phyloP scores from a whole-genome alignment of 2,888 invertebrate genomes.

The Spilosoma lubricipeda region DNA sequence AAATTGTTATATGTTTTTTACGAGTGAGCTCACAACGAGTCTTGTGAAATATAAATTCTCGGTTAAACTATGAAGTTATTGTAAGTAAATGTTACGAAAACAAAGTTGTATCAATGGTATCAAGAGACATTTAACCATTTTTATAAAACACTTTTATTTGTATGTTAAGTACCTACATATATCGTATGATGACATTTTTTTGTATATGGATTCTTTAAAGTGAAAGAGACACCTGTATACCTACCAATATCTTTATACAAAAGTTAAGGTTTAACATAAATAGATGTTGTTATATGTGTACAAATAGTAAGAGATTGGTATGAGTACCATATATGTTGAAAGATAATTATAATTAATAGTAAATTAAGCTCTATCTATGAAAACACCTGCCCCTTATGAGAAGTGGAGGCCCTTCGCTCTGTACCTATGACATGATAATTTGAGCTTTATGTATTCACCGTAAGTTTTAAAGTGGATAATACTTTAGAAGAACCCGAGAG shows the following conservation, averaged over 20 bases:
- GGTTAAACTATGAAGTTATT: neutral
- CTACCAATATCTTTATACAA: neutral
- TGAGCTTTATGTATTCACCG: slow-evolving; percentile 22
- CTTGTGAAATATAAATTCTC: neutral
- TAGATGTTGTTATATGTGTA: slow-evolving; percentile 6
- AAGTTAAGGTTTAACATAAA: neutral
- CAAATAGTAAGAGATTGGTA: slow-evolving; percentile 41
- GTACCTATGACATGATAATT: slow-evolving; percentile 16
- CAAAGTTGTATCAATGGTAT: neutral
- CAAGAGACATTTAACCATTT: neutral
- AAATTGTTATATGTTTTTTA: slow-evolving; percentile 22
- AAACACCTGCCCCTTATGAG: slow-evolving; percentile 47
- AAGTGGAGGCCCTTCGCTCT: slow-evolving; percentile 35
- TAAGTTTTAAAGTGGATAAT: slow-evolving; percentile 38
- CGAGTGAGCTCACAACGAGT: neutral
- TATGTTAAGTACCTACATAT: neutral
- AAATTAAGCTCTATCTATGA: slow-evolving; percentile 50
- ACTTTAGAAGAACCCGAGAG: slow-evolving; percentile 28
- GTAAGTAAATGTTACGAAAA: neutral
- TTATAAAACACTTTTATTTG: neutral
- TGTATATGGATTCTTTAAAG: neutral
- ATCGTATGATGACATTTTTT: neutral
- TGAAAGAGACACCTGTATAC: neutral
- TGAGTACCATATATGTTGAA: slow-evolving; percentile 3
- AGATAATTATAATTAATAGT: slow-evolving; percentile 38